phyloP scores from a whole-genome alignment of 2,113 vertebrate genomes.

The Hylia prasina region DNA sequence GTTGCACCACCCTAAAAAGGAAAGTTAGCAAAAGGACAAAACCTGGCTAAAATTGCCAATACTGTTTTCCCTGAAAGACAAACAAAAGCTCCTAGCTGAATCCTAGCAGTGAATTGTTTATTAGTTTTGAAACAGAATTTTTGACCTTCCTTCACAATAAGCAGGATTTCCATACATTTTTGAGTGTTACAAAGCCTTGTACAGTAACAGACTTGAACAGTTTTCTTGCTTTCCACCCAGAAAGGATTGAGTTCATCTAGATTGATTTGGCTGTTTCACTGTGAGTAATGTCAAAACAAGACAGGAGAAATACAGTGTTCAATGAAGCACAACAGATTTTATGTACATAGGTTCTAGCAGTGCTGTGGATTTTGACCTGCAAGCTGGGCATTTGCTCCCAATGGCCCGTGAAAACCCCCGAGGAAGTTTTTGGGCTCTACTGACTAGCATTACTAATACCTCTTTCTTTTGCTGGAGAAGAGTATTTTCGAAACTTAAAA shows the following conservation, averaged over 20 bases:
- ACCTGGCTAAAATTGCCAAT: neutral
- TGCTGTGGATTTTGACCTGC: constrained; percentile 48
- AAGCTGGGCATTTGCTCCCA: constrained; percentile 56
- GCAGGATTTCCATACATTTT: neutral
- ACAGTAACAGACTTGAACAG: neutral
- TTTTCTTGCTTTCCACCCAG: neutral
- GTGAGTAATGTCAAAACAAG: constrained; percentile 54
- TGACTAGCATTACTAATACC: neutral
- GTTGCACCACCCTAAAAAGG: neutral
- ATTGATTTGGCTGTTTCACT: constrained; percentile 31
- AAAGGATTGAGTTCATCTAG: constrained; percentile 16
- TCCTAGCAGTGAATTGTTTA: neutral
- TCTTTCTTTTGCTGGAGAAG: neutral
- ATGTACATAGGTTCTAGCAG: constrained; percentile 37
- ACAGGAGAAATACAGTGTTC: constrained; percentile 31
- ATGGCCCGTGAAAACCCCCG: constrained; percentile 43
- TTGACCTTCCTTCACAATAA: neutral
- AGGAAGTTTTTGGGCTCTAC: constrained; percentile 25
- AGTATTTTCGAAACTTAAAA: neutral
- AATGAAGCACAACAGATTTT: constrained; percentile 53
- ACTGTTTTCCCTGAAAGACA: neutral
- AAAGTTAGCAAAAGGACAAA: neutral
- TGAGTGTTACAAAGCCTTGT: neutral
- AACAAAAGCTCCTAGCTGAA: neutral
- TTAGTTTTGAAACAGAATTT: neutral